Evolutionary conservation across 2,888 invertebrate species (phyloP).

Genomic region (Busseola fusca): DNA sequence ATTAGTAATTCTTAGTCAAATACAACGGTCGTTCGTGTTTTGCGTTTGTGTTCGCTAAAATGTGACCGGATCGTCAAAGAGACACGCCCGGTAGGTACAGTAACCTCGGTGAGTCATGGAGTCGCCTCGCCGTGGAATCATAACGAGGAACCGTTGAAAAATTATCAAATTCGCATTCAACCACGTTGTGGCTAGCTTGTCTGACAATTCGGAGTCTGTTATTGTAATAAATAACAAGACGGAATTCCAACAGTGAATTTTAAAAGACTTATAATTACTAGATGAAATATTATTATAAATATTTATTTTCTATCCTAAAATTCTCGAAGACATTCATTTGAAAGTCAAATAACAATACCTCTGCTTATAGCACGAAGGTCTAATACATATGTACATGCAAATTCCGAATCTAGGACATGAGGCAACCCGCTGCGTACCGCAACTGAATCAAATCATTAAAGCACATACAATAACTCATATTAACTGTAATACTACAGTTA

Average conservation of each 20-base stretch:
- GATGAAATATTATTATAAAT: too few species aligned
- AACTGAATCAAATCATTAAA: conserved; percentile 55
- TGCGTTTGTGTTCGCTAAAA: conserved; percentile 66
- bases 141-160: conserved; percentile 74
- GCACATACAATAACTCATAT: conserved; percentile 59
- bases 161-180: conserved; percentile 68
- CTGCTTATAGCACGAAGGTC: conserved; percentile 42
- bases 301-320: not conserved
- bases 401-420: conserved; percentile 65
- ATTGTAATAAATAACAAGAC: conserved; percentile 20
- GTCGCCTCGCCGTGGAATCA: conserved; percentile 66
- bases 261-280: not conserved
- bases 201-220: conserved; percentile 34
- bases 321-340: not conserved
- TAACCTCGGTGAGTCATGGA: conserved; percentile 81
- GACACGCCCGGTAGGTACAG: conserved; percentile 71
- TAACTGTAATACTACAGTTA: conserved; percentile 71
- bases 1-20: conserved; percentile 54
- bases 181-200: conserved; percentile 38
- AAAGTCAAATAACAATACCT: not conserved
- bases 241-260: conserved; percentile 1
- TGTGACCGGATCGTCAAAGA: conserved; percentile 63
- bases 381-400: conserved; percentile 56
- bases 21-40: conserved; percentile 58
- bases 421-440: conserved; percentile 60